Evolutionary conservation across 2,797 vertebrate genomes (phyloP).

Genomic region (Acrossocheilus wenchowensis): DNA sequence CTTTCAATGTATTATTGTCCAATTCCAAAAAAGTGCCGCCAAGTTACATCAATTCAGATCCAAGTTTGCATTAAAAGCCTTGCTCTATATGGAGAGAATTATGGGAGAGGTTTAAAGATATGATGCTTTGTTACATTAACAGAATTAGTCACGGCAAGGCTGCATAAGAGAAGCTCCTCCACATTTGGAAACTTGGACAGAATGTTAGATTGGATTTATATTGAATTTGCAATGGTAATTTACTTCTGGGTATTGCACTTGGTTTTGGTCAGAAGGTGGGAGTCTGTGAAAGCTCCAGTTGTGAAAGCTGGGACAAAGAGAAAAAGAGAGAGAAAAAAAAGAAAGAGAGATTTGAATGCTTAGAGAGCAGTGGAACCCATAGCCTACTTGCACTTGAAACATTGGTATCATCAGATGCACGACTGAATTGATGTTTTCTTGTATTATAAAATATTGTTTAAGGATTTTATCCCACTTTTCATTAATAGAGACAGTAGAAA

Average conservation of each 20-base stretch:
- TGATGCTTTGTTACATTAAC: slow-evolving; percentile 74
- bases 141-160: slow-evolving; percentile 74
- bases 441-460: neutral
- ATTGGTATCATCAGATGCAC: neutral
- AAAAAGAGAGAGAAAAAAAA: neutral
- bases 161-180: slow-evolving; percentile 61
- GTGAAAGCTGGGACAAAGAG: slow-evolving; percentile 20
- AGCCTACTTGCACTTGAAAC: neutral
- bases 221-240: slow-evolving; percentile 75
- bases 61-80: slow-evolving; percentile 17
- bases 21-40: slow-evolving; percentile 40
- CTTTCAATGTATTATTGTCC: slow-evolving; percentile 25
- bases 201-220: slow-evolving; percentile 74
- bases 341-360: neutral
- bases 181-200: slow-evolving; percentile 74
- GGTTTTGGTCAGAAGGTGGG: slow-evolving; percentile 66
- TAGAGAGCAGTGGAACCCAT: neutral
- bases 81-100: slow-evolving; percentile 31
- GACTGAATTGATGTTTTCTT: neutral
- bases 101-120: slow-evolving; percentile 66
- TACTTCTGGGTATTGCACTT: slow-evolving; percentile 71
- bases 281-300: slow-evolving; percentile 52
- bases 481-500: neutral
- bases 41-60: slow-evolving; percentile 51
- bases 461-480: neutral